Evolutionary conservation across 1,140 invertebrate genomes (phyloP).

Genomic region (roundworm (Caenorhabditis elegans)): WBcel235 BX284604.4:11509501-11510000

Average conservation of each 20-base stretch:
- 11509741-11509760: too few species aligned
- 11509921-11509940: background rate
- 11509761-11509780: background rate
- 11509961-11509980: background rate
- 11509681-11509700: too few species aligned
- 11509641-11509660: too few species aligned
- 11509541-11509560: background rate
- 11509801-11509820: background rate
- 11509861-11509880: too few species aligned
- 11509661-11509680: background rate
- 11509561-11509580: background rate
- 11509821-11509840: slow-evolving; percentile 8
- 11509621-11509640: too few species aligned
- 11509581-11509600: too few species aligned
- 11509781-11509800: background rate
- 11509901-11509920: background rate
- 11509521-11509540: slow-evolving; percentile 7
- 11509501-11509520: background rate
- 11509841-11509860: background rate
- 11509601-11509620: too few species aligned
- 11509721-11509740: too few species aligned
- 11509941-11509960: background rate
- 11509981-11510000: slow-evolving; percentile 53
- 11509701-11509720: too few species aligned
- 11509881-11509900: background rate